A percentile compares a stretch with the other conserved stretches of the same genome.
phyloP scores from a whole-genome alignment of 1,140 invertebrate genomes.

The Protaetia brevitarsis region DNA sequence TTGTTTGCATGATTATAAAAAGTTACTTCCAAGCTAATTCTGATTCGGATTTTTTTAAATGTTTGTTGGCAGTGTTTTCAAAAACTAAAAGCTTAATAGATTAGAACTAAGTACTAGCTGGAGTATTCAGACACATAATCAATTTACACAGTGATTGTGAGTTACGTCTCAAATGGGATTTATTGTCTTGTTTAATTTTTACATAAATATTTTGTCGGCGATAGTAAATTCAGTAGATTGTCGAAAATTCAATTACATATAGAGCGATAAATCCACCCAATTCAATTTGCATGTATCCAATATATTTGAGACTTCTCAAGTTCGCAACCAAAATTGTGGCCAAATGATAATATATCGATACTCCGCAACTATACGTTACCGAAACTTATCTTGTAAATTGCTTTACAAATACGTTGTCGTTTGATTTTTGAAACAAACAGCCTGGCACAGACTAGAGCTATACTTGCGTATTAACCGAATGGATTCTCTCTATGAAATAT shows the following conservation, averaged over 20 bases:
- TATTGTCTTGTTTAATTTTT: constrained; percentile 3
- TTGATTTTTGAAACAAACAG: constrained; percentile 12
- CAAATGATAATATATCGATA: constrained; percentile 17
- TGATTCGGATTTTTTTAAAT: too few species aligned
- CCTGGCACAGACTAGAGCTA: too few species aligned
- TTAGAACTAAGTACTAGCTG: too few species aligned
- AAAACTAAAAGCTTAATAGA: too few species aligned
- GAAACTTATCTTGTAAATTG: constrained; percentile 19
- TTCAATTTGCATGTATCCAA: constrained; percentile 16
- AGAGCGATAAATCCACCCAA: constrained; percentile 16
- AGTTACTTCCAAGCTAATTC: too few species aligned
- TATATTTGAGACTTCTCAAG: constrained; percentile 8
- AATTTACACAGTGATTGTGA: too few species aligned
- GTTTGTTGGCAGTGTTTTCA: too few species aligned
- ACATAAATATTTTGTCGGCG: constrained; percentile 1
- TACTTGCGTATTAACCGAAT: too few species aligned
- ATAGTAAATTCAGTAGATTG: background rate
- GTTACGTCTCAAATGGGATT: too few species aligned
- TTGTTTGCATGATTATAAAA: too few species aligned
- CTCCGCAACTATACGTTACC: background rate
- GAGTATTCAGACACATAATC: too few species aligned
- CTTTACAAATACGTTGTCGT: constrained; percentile 7
- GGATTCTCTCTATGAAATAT: too few species aligned
- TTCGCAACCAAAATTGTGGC: constrained; percentile 14
- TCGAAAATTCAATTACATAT: background rate